Base-by-base conservation (phyloP, 2,113 vertebrate genomes). In the Archilochus colubris region DNA sequence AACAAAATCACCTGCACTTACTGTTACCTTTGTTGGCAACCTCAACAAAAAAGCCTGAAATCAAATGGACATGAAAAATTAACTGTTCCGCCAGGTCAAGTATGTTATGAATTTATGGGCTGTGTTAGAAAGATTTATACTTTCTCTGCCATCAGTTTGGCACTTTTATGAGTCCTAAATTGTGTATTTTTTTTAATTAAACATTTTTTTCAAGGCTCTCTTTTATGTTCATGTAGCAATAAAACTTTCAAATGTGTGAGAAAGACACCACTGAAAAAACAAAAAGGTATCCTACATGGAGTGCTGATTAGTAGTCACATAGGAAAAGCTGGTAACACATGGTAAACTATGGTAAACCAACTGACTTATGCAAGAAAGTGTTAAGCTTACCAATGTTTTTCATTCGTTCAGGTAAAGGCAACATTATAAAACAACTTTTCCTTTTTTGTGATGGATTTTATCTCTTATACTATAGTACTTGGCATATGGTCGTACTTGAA, bases 81-180 rank as follows among this genome's bases (percentile, higher is more conserved):
- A 92, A 84, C 66, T 58, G 6, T 68, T 90, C 50, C 21, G 3
- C 89, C 66, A 79, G 81, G 78, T 94, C 89, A 85, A 88, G 33
- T 55, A 64, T 58, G 54, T 54, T 78, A 82, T 4, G 55, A 93
- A 90, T 88, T 93, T 82, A 51, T 66, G 46, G 57, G 50, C 67
- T 25, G 4, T 40, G 18, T 74, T 66, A 73, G 59, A 82, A 86
- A 89, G 84, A 76, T 93, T 73, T 84, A 70, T 72, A n/a, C 68
- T 85, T 96, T 73, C 86, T 75, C n/a, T 80, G 31, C 46, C 33
- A 1, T 31, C 21, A 57, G 16, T 94, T 58, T 77, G 82, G 40
- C 68, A 64, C 88, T 95, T 90, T 94, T 93, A 93, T 90, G 73
- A 88, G 50, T 61, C 40, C 55, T 88, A 78, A 69, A 88, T 78